A percentile compares a stretch with the other conserved stretches of the same genome.
phyloP scores from a whole-genome alignment of 2,113 vertebrate genomes.

The Poeciliopsis retropinna region DNA sequence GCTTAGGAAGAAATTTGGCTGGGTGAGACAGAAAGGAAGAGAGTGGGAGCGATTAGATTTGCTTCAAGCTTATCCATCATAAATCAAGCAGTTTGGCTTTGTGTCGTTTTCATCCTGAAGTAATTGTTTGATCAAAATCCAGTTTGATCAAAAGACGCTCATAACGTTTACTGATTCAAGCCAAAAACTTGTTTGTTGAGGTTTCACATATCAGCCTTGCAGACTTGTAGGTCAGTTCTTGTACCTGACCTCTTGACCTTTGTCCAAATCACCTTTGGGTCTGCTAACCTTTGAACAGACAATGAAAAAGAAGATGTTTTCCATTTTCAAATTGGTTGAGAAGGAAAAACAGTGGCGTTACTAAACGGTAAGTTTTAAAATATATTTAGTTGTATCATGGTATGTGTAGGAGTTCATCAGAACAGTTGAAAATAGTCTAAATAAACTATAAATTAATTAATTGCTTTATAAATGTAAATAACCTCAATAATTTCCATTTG shows the following conservation, averaged over 20 bases:
- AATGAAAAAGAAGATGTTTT: neutral
- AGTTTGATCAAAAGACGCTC: constrained; percentile 17
- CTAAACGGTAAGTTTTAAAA: neutral
- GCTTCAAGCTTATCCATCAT: constrained; percentile 36
- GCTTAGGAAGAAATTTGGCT: neutral
- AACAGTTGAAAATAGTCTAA: too few relatives aligned
- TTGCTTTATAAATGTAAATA: too few relatives aligned
- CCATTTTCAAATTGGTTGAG: neutral
- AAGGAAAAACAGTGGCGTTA: neutral
- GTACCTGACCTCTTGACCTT: neutral
- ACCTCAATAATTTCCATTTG: too few relatives aligned
- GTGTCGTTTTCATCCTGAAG: neutral
- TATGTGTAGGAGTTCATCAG: too few relatives aligned
- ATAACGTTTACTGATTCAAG: constrained; percentile 17
- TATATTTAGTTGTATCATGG: too few relatives aligned
- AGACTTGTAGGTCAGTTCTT: neutral
- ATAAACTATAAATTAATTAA: too few relatives aligned
- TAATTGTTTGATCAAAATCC: constrained; percentile 15
- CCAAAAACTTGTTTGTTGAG: neutral
- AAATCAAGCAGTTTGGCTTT: constrained; percentile 41
- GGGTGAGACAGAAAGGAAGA: neutral
- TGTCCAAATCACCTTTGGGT: neutral
- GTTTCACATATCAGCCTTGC: neutral
- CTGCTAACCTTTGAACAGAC: neutral
- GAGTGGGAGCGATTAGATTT: constrained; percentile 29